Evolutionary conservation across 2,888 invertebrate species (phyloP).

Genomic region (Harpagoxenus sublaevis): DNA sequence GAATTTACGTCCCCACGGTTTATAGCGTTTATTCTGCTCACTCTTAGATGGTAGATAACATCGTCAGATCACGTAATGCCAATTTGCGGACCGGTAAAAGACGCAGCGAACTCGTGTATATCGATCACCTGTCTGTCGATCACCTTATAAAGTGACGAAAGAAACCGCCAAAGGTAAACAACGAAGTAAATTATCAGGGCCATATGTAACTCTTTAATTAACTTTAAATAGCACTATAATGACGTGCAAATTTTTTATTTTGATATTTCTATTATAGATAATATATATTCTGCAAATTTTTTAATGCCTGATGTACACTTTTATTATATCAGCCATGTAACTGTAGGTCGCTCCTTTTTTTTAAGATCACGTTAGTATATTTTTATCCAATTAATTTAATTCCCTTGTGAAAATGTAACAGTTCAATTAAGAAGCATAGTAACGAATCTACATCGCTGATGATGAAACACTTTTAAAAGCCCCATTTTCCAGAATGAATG

Average conservation of each 20-base stretch:
- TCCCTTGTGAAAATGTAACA: neutral
- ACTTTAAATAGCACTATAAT: neutral
- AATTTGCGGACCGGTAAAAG: conserved; percentile 9
- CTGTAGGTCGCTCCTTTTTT: neutral
- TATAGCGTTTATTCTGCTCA: neutral
- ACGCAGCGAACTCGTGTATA: neutral
- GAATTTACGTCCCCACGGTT: conserved; percentile 15
- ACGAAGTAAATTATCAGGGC: neutral
- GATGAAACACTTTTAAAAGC: neutral
- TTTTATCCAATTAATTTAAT: neutral
- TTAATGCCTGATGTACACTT: neutral
- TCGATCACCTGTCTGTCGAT: conserved; percentile 5
- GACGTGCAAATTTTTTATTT: neutral
- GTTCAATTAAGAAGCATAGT: neutral
- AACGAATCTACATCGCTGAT: neutral
- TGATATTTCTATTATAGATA: neutral
- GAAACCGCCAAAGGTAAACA: neutral
- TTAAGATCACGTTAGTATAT: neutral
- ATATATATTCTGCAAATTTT: neutral
- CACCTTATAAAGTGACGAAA: neutral
- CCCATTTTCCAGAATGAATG: conserved; percentile 3
- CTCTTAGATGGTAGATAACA: conserved; percentile 2
- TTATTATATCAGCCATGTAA: neutral
- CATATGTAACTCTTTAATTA: neutral
- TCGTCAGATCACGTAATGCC: conserved; percentile 9